These are phyloP conservation scores for Ptychadena robeensis DNA, from an alignment of 2,797 vertebrate species.

Conservation along the genomic window DNA sequence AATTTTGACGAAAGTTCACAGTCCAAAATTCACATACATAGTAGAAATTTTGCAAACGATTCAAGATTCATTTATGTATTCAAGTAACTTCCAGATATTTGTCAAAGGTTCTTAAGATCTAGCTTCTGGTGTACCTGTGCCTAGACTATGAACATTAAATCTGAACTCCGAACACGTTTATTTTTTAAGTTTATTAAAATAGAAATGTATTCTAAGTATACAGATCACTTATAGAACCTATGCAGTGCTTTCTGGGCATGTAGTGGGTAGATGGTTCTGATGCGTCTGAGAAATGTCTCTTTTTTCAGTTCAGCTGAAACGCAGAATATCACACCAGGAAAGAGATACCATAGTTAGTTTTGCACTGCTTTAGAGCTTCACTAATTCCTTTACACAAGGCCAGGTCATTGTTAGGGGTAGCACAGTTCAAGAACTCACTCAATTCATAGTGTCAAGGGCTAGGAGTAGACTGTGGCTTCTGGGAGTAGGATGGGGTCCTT, in stretches of 20 bases:
- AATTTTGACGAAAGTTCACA: no score
- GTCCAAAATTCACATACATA: no score
- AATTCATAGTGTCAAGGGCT: conserved; percentile 91
- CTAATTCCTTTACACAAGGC: conserved; percentile 90
- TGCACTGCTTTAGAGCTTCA: conserved; percentile 93
- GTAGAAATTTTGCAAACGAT: no score
- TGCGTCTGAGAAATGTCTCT: neutral
- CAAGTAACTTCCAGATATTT: no score
- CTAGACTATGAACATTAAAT: no score
- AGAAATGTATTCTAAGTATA: conserved; percentile 2
- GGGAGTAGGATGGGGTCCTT: conserved; percentile 63
- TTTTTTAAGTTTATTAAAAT: conserved; percentile 29
- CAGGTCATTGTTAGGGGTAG: conserved; percentile 86
- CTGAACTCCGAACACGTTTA: no score
- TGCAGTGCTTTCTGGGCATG: neutral
- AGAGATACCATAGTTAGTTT: conserved; percentile 76
- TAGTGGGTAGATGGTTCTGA: neutral
- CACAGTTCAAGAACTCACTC: conserved; percentile 90
- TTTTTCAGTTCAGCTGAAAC: neutral
- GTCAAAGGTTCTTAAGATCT: no score
- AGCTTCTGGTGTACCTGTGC: no score
- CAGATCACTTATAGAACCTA: neutral
- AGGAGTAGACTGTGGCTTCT: conserved; percentile 63
- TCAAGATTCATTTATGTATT: no score
- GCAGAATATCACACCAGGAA: conserved; percentile 30